Base-by-base conservation (phyloP, 2,797 vertebrate genomes). In the Tachyglossus aculeatus region DNA sequence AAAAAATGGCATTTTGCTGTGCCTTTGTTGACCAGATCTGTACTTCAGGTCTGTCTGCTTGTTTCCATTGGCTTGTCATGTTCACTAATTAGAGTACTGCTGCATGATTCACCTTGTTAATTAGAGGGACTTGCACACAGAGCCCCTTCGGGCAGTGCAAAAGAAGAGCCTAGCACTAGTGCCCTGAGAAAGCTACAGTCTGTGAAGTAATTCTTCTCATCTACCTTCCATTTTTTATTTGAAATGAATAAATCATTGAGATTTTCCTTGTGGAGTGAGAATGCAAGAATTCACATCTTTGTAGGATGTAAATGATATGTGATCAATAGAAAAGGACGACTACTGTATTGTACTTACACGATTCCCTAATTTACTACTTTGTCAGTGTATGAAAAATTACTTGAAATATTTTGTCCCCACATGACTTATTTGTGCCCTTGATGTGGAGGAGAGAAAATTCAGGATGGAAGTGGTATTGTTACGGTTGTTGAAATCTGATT, bases 71-170 rank as follows among this genome's bases (percentile, higher is more conserved):
- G 95, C 96, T 97, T 96, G 96, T 96, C 96, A 95, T 95, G 96
- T 97, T 96, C 95, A 90, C 96, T 98, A 98, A 99, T 99, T 98
- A 98, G 97, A 95, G 95, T 95, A 94, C 93, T 93, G 94, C 95
- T 90, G 96, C 95, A 95, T 96, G 96, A 96, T 98, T 98, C 98
- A 99, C 97, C 98, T 99, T 98, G 96, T 98, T 99, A 99, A 99
- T 99, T 98, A 99, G 96, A 96, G 96, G 96, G 96, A 96, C 96
- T 97, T 93, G 96, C 95, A 95, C 94, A 96, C 94, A 93, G 94
- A 92, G 91, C 88, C 94, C 97, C 96, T 88, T 86, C 82, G 92
- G 97, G 95, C 94, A 78, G 81, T 74, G 88, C 70, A 84, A 83
- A 76, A 84, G 89, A 91, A 87, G 94, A 95, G 95, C 95, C 96